phyloP scores from a whole-genome alignment of 2,113 vertebrate species.

The Quiscalus mexicanus region DNA sequence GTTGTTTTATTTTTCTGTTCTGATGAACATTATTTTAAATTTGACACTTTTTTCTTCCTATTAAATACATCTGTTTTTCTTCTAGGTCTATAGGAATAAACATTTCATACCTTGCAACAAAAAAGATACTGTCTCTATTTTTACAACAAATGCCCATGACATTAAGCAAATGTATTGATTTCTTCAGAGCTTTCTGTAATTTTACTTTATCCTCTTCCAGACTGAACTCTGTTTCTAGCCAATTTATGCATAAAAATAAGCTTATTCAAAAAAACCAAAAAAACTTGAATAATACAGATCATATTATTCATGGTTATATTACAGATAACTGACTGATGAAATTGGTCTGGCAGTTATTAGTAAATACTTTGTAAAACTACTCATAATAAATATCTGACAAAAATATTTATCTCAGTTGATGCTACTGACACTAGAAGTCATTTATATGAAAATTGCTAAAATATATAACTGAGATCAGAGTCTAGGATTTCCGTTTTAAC shows the following conservation, averaged over 20 bases:
- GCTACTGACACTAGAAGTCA: not conserved
- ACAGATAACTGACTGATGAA: not conserved
- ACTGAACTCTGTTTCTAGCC: not conserved
- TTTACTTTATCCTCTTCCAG: not conserved
- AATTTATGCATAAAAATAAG: not conserved
- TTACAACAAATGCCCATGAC: not conserved
- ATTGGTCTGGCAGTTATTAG: not conserved
- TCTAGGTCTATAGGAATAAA: not conserved
- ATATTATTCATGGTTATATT: not conserved
- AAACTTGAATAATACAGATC: not conserved
- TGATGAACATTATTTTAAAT: not conserved
- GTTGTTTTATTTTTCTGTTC: rapidly evolving
- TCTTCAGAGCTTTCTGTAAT: not conserved
- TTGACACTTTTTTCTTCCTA: not conserved
- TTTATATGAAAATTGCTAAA: not conserved
- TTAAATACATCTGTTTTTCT: not conserved
- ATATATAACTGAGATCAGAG: not conserved
- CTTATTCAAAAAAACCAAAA: not conserved
- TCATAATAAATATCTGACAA: not conserved
- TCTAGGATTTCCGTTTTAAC: not conserved
- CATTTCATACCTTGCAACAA: not conserved
- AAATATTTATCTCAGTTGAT: not conserved
- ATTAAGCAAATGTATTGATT: not conserved
- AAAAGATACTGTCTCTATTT: not conserved
- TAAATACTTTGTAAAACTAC: not conserved